Base-by-base conservation (phyloP, 2,113 vertebrate genomes). In the Hydropotes inermis region DNA sequence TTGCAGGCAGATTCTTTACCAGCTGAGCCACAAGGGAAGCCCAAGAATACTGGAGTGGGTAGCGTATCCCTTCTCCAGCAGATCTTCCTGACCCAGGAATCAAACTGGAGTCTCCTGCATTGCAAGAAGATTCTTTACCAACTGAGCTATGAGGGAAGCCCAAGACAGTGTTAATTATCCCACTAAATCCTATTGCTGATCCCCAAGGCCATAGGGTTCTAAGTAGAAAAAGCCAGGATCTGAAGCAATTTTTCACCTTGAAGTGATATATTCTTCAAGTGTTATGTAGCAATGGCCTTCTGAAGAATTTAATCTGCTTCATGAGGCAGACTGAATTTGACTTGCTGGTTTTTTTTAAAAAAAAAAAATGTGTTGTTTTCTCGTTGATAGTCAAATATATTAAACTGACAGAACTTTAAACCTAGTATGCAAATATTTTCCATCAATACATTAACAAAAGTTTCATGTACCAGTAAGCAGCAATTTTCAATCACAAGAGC, bases 321-420 rank as follows among this genome's bases (percentile, higher is more conserved):
- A 57, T 64, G 82, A 92, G 47, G 3, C 64, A 76, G 91, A 91
- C 74, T 95, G 55, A 78, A 98, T 98, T n/a, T 79, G 52, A 64
- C 47, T 98, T 96, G 74, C n/a, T 89, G 43, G 19, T 97, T 88
- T 61, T 55, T 93, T 61, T 55, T 93, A 90, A 58, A 95, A 96
- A 98, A 97, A 98, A 97, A 52, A 97, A 95, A 70, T 94, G 58
- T 85, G 33, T 90, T 96, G 92, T 98, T 96, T 97, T 89, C 85
- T 7, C 1, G 84, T 92, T 96, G 84, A 60, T 89, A 97, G 95
- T 95, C 95, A 96, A 94, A 95, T 58, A 39, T 96, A 95, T 95
- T 98, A 98, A 98, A 94, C 13, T 97, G 85, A 89, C 94, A 98
- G 39, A 97, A 94, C 39, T 97, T 94, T 88, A 92, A 98, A 84